phyloP scores from a whole-genome alignment of 1,140 invertebrate species.

The Dufourea novaeangliae region DNA sequence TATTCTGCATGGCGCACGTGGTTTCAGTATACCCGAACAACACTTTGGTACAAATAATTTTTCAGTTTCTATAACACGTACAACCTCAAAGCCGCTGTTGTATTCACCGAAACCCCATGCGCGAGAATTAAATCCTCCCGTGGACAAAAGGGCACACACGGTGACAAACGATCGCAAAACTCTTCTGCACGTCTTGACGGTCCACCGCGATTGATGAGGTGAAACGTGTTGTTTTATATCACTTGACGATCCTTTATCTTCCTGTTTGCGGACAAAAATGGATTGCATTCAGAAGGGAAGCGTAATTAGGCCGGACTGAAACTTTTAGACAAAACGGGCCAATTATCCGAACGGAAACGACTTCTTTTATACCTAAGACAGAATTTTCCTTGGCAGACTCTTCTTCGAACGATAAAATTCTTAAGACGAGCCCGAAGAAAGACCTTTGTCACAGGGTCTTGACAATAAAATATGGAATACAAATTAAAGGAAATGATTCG shows the following conservation, averaged over 20 bases:
- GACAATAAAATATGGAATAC: constrained; percentile 37
- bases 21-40: no score
- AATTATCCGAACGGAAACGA: constrained; percentile 21
- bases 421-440: not conserved
- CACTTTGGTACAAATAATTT: no score
- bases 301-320: not conserved
- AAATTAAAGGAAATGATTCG: constrained; percentile 11
- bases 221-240: not conserved
- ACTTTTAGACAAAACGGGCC: not conserved
- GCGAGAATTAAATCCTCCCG: constrained; percentile 13
- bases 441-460: not conserved
- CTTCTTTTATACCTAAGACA: constrained; percentile 6
- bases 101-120: not conserved
- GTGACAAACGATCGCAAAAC: constrained; percentile 13
- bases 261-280: not conserved
- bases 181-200: not conserved
- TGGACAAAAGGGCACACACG: not conserved
- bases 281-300: not conserved
- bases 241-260: not conserved
- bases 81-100: not conserved
- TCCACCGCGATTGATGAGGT: not conserved
- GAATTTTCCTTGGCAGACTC: not conserved
- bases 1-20: not conserved
- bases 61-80: not conserved
- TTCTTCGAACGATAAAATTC: constrained; percentile 1